Percentiles rank a stretch among this genome's conserved stretches.
Evolutionary conservation across 2,113 vertebrate genomes (phyloP).

Genomic region (Pomatorhinus ruficollis): DNA sequence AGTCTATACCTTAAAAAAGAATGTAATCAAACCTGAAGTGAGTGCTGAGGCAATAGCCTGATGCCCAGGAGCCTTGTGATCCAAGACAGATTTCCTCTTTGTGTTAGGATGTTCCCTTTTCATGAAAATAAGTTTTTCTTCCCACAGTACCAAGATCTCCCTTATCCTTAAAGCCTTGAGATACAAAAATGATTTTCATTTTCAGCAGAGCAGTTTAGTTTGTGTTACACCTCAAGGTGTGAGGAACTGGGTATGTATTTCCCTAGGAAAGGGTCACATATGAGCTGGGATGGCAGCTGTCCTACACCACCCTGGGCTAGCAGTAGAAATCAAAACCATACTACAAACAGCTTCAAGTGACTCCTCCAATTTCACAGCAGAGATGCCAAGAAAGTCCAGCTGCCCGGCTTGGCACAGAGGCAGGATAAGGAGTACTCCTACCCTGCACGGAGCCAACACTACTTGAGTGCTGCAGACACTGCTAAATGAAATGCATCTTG

Average conservation of each 20-base stretch:
- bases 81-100: neutral
- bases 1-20: neutral
- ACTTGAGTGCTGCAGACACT: neutral
- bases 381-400: neutral
- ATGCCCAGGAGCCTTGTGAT: neutral
- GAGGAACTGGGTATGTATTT: neutral
- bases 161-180: neutral
- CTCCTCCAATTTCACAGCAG: neutral
- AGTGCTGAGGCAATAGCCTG: neutral
- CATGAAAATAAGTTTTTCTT: neutral
- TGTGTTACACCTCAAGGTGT: neutral
- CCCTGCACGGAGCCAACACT: fast-evolving
- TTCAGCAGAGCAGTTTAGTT: neutral
- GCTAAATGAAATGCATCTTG: neutral
- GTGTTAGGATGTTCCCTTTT: neutral
- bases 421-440: neutral
- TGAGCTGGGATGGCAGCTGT: neutral
- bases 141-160: neutral
- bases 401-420: neutral
- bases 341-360: neutral
- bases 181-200: neutral
- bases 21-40: neutral
- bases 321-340: neutral
- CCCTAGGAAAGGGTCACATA: neutral
- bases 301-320: neutral